Conservation (phyloP, 2,113 vertebrate species). For the Hyperopisus bebe region DNA sequence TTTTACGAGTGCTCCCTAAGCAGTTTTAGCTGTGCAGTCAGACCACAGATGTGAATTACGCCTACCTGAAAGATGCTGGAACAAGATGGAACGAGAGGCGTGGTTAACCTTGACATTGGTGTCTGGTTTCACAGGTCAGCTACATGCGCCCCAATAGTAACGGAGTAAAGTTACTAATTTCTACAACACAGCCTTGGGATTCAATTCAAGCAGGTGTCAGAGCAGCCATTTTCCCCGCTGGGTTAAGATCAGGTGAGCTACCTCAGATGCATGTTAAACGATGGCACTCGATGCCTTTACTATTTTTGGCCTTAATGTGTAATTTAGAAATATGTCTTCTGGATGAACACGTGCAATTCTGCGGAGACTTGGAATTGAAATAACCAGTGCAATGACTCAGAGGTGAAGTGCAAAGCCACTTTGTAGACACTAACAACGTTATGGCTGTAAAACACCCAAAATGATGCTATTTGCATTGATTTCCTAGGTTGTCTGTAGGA, state of each 20-base stretch:
- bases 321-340: not conserved
- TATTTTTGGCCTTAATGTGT: not conserved
- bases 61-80: not conserved
- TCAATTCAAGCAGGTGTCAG: not conserved
- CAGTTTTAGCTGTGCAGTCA: constrained; percentile 1
- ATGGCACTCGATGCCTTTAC: not conserved
- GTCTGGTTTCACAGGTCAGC: constrained; percentile 35
- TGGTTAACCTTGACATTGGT: constrained; percentile 52
- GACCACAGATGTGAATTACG: not conserved
- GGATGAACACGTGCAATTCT: not conserved
- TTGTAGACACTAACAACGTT: constrained; percentile 38
- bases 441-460: constrained; percentile 48
- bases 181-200: not conserved
- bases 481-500: constrained; percentile 44
- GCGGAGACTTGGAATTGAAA: constrained; percentile 2
- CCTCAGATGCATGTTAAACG: not conserved
- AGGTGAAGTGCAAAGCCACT: constrained; percentile 25
- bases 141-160: constrained; percentile 21
- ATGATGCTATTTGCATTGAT: constrained; percentile 46
- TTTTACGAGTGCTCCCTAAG: constrained; percentile 53
- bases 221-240: not conserved
- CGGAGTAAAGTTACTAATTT: not conserved
- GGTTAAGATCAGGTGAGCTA: not conserved
- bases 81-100: constrained; percentile 47
- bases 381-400: not conserved